A percentile compares a stretch with the other conserved stretches of the same genome.
These are phyloP conservation scores for Anhinga rufa DNA, from an alignment of 2,113 vertebrate genomes.

Conservation along the genomic window DNA sequence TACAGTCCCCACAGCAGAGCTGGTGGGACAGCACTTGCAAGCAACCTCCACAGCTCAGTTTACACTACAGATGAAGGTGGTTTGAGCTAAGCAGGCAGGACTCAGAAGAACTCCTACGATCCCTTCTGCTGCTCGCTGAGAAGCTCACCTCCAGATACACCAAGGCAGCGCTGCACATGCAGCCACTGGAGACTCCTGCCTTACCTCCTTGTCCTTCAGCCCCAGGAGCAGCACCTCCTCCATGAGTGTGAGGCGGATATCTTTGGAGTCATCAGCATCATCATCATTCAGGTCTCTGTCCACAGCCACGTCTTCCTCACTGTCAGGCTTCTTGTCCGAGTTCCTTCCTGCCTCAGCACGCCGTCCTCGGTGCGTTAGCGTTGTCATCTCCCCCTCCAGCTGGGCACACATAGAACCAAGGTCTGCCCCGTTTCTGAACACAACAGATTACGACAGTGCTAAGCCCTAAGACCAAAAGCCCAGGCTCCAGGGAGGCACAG, in stretches of 20 bases:
- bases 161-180: fast-evolving
- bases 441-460: fast-evolving
- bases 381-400: slow-evolving; percentile 70
- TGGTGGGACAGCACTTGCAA: neutral
- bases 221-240: slow-evolving; percentile 85
- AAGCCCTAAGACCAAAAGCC: neutral
- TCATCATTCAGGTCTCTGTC: slow-evolving; percentile 42
- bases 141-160: neutral
- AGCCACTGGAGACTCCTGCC: neutral
- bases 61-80: neutral
- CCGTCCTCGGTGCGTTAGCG: slow-evolving; percentile 72
- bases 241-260: slow-evolving; percentile 83
- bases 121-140: neutral
- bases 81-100: neutral
- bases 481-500: no score
- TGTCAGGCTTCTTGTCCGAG: slow-evolving; percentile 28
- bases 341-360: slow-evolving; percentile 45
- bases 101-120: fast-evolving
- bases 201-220: slow-evolving; percentile 86
- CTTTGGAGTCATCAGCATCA: slow-evolving; percentile 69
- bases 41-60: neutral
- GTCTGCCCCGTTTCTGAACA: neutral
- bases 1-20: neutral
- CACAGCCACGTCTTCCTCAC: slow-evolving; percentile 30
- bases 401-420: neutral